Evolutionary conservation across 2,113 vertebrate species (phyloP).

Genomic region (Corydoras maculifer): DNA sequence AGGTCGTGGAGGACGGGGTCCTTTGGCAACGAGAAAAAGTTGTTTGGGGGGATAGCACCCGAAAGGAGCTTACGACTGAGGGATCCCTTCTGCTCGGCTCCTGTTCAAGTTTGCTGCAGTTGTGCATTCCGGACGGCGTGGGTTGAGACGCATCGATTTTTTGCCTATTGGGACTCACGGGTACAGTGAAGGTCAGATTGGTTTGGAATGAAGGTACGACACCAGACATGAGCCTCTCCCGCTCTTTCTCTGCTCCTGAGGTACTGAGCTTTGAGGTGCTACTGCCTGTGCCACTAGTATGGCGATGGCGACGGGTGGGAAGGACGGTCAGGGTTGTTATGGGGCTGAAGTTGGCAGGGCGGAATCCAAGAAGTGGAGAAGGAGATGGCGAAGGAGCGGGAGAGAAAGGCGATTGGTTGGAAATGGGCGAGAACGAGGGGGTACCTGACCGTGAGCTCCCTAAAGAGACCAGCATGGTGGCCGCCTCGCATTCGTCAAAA

Average conservation of each 20-base stretch:
- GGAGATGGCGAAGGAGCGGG: slow-evolving; percentile 83
- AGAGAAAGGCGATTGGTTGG: slow-evolving; percentile 86
- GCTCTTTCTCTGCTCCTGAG: slow-evolving; percentile 58
- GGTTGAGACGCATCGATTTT: slow-evolving; percentile 65
- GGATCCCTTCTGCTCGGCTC: slow-evolving; percentile 47
- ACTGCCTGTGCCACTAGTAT: slow-evolving; percentile 68
- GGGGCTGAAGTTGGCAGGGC: slow-evolving; percentile 84
- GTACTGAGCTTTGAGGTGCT: slow-evolving; percentile 35
- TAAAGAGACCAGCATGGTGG: slow-evolving; percentile 85
- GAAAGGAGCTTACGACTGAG: slow-evolving; percentile 59
- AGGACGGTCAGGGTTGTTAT: slow-evolving; percentile 77
- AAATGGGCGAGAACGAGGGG: slow-evolving; percentile 82
- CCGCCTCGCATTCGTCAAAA: slow-evolving; percentile 86
- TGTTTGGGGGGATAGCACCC: slow-evolving; percentile 71
- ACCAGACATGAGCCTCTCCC: slow-evolving; percentile 63
- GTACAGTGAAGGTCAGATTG: slow-evolving; percentile 84
- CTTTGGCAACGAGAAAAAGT: slow-evolving; percentile 61
- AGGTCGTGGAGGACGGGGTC: slow-evolving; percentile 51
- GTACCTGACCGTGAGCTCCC: slow-evolving; percentile 85
- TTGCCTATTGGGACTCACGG: slow-evolving; percentile 81
- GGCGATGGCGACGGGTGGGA: slow-evolving; percentile 65
- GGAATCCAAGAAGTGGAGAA: slow-evolving; percentile 83
- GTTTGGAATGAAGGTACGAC: slow-evolving; percentile 76
- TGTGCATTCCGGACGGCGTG: slow-evolving; percentile 53
- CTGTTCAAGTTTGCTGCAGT: slow-evolving; percentile 62